Percentiles rank a stretch among this genome's conserved stretches.
Conservation (phyloP, 1,140 invertebrate genomes). For the Drosophila suzukii region DNA sequence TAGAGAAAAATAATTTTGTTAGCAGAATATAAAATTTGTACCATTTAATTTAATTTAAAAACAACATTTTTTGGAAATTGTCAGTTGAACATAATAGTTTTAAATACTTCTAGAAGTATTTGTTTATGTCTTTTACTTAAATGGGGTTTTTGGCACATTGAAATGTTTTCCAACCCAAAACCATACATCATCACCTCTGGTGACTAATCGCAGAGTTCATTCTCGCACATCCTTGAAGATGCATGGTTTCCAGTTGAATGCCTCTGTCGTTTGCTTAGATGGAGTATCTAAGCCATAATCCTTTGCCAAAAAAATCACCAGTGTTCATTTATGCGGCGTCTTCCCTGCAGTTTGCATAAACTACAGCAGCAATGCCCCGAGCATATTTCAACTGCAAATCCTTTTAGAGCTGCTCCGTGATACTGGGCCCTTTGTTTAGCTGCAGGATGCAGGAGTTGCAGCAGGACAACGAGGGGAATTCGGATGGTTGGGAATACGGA, state of each 20-base stretch:
- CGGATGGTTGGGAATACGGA: background rate
- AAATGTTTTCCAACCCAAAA: background rate
- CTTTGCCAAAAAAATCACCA: slow-evolving; percentile 41
- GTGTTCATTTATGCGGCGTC: slow-evolving; percentile 45
- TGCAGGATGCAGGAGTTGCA: slow-evolving; percentile 40
- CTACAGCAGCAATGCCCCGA: slow-evolving; percentile 44
- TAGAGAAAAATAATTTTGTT: background rate
- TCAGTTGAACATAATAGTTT: too few species aligned
- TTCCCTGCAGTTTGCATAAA: slow-evolving; percentile 48
- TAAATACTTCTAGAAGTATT: background rate
- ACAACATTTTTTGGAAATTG: too few species aligned
- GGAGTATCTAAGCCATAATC: too few species aligned
- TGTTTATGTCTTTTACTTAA: background rate
- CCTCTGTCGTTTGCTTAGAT: slow-evolving; percentile 10
- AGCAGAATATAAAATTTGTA: too few species aligned
- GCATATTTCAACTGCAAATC: slow-evolving; percentile 62
- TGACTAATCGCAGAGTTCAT: background rate
- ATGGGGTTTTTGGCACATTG: background rate
- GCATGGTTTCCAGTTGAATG: slow-evolving; percentile 26
- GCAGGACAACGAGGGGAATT: background rate
- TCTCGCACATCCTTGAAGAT: slow-evolving; percentile 16
- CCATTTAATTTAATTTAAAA: too few species aligned
- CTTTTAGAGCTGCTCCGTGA: slow-evolving; percentile 55
- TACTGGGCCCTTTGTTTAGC: slow-evolving; percentile 42
- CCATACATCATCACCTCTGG: slow-evolving; percentile 10